A percentile compares a stretch with the other conserved stretches of the same genome.
Conservation (phyloP, 2,797 vertebrate species). For the Cossypha dichroa region DNA sequence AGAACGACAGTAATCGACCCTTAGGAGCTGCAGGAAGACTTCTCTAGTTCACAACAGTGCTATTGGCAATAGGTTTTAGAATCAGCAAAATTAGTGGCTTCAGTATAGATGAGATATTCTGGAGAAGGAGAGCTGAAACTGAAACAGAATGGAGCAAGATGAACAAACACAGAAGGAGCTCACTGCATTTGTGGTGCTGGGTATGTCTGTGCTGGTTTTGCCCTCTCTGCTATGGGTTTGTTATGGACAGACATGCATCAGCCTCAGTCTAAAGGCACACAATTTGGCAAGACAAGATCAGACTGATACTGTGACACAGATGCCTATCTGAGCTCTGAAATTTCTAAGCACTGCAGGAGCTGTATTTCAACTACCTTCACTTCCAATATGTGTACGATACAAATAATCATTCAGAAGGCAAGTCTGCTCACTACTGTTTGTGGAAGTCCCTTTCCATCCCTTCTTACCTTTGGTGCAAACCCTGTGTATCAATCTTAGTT, state of each 20-base stretch:
- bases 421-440: not conserved
- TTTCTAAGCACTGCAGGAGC: not conserved
- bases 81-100: not conserved
- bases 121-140: not conserved
- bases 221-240: not conserved
- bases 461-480: not conserved
- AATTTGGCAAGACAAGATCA: not conserved
- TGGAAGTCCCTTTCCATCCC: not conserved
- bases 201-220: not conserved
- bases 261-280: not conserved
- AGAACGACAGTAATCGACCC: not conserved
- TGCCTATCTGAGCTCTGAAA: not conserved
- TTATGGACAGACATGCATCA: not conserved
- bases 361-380: not conserved
- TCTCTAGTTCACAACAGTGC: not conserved
- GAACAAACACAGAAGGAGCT: not conserved
- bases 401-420: not conserved
- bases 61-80: not conserved
- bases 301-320: not conserved
- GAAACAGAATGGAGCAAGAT: not conserved
- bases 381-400: not conserved
- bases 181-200: not conserved
- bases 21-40: not conserved
- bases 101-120: not conserved
- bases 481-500: not conserved